Conservation (phyloP, 2,888 invertebrate species). For the Lasioglossum marginatum region DNA sequence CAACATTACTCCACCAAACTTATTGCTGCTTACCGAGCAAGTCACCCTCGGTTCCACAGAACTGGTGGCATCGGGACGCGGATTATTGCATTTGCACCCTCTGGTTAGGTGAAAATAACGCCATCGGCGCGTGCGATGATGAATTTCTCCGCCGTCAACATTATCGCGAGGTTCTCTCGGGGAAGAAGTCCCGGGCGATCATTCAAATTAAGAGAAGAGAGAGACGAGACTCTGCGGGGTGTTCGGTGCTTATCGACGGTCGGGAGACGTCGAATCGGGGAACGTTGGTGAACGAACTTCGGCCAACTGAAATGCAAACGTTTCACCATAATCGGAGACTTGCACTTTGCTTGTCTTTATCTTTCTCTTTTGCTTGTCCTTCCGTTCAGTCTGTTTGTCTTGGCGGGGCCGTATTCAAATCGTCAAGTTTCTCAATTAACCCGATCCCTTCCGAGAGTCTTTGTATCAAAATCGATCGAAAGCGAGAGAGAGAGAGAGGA, state of each 20-base stretch:
- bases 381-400: conserved; percentile 70
- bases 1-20: not conserved
- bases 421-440: conserved; percentile 80
- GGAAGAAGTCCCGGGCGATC: not conserved
- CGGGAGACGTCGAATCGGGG: conserved; percentile 61
- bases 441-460: conserved; percentile 67
- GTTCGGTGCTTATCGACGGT: conserved; percentile 36
- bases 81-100: not conserved
- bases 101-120: not conserved
- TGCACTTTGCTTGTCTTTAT: conserved; percentile 50
- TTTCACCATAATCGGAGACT: conserved; percentile 60
- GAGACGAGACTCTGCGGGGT: not conserved
- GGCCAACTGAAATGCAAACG: conserved; percentile 71
- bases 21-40: not conserved
- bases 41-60: not conserved
- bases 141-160: not conserved
- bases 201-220: not conserved
- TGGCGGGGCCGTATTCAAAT: conserved; percentile 75
- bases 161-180: not conserved
- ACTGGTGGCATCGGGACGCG: not conserved
- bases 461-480: conserved; percentile 68
- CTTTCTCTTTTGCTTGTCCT: conserved; percentile 38
- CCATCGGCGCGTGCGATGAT: not conserved
- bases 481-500: not conserved
- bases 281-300: conserved; percentile 67